Evolutionary conservation across 2,113 vertebrate species (phyloP).

Genomic region (Aramus guarauna): DNA sequence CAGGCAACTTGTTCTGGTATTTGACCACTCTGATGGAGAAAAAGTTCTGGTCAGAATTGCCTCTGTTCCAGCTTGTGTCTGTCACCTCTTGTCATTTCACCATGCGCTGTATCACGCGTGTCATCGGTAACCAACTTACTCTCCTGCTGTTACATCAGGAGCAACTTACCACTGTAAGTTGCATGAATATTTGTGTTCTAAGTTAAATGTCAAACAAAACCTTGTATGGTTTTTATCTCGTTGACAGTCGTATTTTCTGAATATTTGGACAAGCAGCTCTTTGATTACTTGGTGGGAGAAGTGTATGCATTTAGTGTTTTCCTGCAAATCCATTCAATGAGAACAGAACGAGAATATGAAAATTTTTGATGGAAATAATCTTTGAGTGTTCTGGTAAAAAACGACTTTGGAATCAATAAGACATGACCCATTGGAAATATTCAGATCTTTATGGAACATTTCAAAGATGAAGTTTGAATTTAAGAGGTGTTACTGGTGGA

Average conservation of each 20-base stretch:
- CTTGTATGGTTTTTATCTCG: neutral
- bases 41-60: neutral
- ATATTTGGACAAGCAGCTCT: neutral
- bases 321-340: neutral
- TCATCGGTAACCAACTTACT: neutral
- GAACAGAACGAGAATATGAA: neutral
- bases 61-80: neutral
- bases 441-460: neutral
- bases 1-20: neutral
- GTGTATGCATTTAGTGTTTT: neutral
- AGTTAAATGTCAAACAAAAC: neutral
- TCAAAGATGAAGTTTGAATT: neutral
- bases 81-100: neutral
- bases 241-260: neutral
- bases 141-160: neutral
- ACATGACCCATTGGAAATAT: neutral
- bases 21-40: neutral
- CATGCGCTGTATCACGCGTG: accelerated
- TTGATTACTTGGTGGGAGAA: neutral
- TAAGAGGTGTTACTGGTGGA: neutral
- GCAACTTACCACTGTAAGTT: neutral
- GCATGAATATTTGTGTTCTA: neutral
- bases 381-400: neutral
- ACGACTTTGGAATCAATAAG: neutral
- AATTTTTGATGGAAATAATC: neutral